Base-by-base conservation (phyloP, 2,888 invertebrate genomes). In the Matsumyia berberina region DNA sequence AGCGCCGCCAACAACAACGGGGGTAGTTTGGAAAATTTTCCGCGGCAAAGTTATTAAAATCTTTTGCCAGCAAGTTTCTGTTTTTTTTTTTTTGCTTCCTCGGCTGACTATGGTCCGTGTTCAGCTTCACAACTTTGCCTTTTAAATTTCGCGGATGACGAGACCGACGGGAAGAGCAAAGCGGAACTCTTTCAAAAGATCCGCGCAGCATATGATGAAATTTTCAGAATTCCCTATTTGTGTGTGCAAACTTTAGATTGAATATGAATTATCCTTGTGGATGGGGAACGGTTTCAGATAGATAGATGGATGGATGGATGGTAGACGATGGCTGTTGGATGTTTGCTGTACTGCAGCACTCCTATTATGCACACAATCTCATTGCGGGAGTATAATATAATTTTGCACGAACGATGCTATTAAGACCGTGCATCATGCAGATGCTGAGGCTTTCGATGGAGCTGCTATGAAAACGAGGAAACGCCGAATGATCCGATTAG, bases 161-260 rank as follows among this genome's bases (percentile, higher is more conserved):
- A 35, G 5, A 7, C 5, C 12, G 11, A 1, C 8, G 39, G 12
- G 29, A 24, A 58, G 39, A 29, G 46, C 19, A 70, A 55, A 64
- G 64, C 17, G 37, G 19, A 15, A 39, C 64, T 49, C 60, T 78
- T 67, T 78, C 19, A 42, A 67, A 53, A 73, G 62, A 66, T 73
- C 67, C 79, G 79, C 79, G 79, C 83, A 83, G 83, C 83, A 78
- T 79, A 83, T 83, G 83, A 79, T 76, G 83, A 60, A 57, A 83
- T 73, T 24, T 24, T 79, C 67, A 83, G 78, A 31, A 78, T 79
- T 79, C 72, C 79, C 79, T 73, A 79, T 83, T 83, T 83, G 73
- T 79, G 83, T 79, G 79, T 83, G 79, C 83, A 79, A 83, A 83
- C 79, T 83, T 83, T 83, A 83, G 79, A 83, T 83, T 83, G 83